Conservation (phyloP, 2,797 vertebrate species). For the Myioborus melanocephalus region DNA sequence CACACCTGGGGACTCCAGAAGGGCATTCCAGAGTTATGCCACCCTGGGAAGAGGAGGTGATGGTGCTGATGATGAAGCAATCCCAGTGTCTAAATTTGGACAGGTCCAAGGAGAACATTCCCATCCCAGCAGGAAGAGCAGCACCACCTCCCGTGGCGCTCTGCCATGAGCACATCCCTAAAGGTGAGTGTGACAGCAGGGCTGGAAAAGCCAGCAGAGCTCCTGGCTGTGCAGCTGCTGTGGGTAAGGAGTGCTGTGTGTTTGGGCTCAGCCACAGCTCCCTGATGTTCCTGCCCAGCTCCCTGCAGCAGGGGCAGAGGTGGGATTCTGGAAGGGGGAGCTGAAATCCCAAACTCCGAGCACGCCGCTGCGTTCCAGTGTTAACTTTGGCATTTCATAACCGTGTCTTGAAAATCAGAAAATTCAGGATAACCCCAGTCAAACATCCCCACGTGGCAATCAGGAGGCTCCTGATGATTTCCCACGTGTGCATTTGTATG, state of each 20-base stretch:
- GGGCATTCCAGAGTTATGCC: accelerated
- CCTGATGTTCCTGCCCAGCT: neutral
- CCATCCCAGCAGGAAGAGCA: neutral
- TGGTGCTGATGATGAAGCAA: neutral
- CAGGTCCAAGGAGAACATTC: neutral
- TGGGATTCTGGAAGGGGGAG: neutral
- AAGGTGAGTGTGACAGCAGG: neutral
- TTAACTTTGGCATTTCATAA: slow-evolving; percentile 62
- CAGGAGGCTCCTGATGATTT: neutral
- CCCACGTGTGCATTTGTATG: neutral
- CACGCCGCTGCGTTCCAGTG: neutral
- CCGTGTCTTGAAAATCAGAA: neutral
- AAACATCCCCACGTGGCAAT: neutral
- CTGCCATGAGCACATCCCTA: neutral
- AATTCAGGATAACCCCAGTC: neutral
- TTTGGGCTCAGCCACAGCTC: neutral
- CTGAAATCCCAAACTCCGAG: neutral
- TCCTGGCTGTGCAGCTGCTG: neutral
- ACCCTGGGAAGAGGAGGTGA: accelerated
- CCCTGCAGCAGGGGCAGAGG: neutral
- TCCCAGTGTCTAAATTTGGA: neutral
- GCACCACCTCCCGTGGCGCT: neutral
- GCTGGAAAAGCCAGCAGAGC: neutral
- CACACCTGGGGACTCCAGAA: neutral
- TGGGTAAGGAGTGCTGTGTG: neutral